Evolutionary conservation across 2,113 vertebrate species (phyloP).

Genomic region (Orcinus orca): DNA sequence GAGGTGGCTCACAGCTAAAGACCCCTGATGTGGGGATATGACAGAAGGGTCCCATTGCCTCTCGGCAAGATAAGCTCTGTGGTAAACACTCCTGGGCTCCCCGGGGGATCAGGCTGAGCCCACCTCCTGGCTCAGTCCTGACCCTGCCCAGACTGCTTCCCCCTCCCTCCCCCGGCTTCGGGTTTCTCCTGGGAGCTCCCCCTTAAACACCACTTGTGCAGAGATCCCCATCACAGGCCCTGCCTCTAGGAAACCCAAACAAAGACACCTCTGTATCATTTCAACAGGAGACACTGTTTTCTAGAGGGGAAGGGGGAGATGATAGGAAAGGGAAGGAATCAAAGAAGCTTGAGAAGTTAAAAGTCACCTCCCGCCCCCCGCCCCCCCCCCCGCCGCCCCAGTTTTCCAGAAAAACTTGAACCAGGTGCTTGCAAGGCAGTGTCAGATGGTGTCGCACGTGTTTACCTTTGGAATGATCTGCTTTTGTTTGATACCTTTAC

Average conservation of each 20-base stretch:
- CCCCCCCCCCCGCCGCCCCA: neutral
- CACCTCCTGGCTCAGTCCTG: neutral
- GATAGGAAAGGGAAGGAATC: neutral
- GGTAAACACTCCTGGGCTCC: neutral
- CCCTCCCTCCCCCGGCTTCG: neutral
- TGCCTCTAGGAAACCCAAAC: neutral
- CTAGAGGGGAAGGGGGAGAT: neutral
- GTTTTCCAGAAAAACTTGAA: neutral
- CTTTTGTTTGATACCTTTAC: constrained; percentile 91
- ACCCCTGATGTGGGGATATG: neutral
- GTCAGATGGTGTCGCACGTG: neutral
- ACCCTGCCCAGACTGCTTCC: neutral
- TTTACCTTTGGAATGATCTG: constrained; percentile 97
- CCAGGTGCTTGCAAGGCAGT: neutral
- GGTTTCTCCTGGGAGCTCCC: neutral
- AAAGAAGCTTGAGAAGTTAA: neutral
- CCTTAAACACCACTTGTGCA: neutral
- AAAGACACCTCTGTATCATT: neutral
- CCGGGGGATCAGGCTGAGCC: fast-evolving
- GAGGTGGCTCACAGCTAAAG: neutral
- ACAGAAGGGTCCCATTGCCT: neutral
- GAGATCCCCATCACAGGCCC: neutral
- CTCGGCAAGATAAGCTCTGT: neutral
- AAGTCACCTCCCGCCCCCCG: neutral
- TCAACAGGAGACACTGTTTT: neutral